phyloP scores from a whole-genome alignment of 2,888 invertebrate genomes.

The Tortrix viridana region DNA sequence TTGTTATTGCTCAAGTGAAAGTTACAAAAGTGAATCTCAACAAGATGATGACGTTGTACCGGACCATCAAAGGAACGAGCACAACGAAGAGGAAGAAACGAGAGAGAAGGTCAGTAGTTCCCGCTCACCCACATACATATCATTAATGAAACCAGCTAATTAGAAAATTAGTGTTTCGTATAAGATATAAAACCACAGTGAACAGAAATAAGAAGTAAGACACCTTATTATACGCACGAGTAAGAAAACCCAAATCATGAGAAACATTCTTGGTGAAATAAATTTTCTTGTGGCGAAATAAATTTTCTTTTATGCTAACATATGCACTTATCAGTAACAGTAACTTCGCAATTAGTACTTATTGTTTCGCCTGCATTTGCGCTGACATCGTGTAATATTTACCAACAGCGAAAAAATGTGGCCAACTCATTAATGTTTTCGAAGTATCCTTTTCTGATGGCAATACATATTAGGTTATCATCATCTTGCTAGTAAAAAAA shows the following conservation, averaged over 20 bases:
- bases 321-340: no score
- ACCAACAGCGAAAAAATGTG: no score
- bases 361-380: no score
- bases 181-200: neutral
- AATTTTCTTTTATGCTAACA: no score
- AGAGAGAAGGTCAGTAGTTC: constrained; percentile 73
- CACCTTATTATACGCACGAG: neutral
- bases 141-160: constrained; percentile 22
- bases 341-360: no score
- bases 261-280: no score
- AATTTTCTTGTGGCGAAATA: no score
- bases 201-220: neutral
- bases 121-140: constrained; percentile 24
- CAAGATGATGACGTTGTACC: constrained; percentile 84
- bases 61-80: constrained; percentile 83
- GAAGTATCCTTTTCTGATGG: no score
- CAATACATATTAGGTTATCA: no score
- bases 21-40: constrained; percentile 33
- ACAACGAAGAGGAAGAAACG: constrained; percentile 80
- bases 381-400: no score
- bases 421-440: no score
- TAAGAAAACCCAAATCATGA: neutral
- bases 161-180: constrained; percentile 14
- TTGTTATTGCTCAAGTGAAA: constrained; percentile 17
- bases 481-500: no score